Evolutionary conservation across 2,113 vertebrate genomes (phyloP), one percentile per base, ranked within the genome.

Genomic region (Caranx melampygus): DNA sequence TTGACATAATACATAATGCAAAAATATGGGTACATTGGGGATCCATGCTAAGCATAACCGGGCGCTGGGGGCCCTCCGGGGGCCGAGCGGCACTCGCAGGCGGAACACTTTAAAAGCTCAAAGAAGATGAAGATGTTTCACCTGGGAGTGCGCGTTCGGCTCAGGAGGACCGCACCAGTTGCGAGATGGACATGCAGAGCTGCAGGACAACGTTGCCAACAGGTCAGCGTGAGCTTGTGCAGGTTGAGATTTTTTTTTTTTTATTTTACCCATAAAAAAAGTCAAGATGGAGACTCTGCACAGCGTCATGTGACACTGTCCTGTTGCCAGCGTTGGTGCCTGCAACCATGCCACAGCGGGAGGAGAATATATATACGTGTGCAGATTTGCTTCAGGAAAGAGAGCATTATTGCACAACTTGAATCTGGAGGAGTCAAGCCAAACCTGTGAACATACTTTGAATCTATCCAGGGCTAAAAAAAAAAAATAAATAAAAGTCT

Each of bases 391-490:
- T 74, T n/a, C 72, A 42, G 74, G 34, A 61, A 13, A 83, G 54
- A 84, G 37, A 68, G 66, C 69, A 57, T 85, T 49, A 42, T 71
- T 72, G 70, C 68, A 89, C 44, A 83, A 75, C 58, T 74, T 74
- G 70, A 90, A 83, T 84, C 88, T 87, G 89, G 84, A 87, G 81
- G 85, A 92, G 91, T 92, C 90, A 93, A 93, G 91, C 91, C 92
- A 94, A 93, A 92, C 89, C 88, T 89, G 91, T 55, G 80, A 79
- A 85, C 72, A 66, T 72, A 78, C 15, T 26, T 26, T 26, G 0
- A 66, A 79, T 88, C 73, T 88, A n/a, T 82, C 84, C 86, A 78
- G 64, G 79, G 57, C 61, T 26, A 26, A 26, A 26, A 26, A 26
- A 26, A 26, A 26, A 26, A n/a, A n/a, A n/a, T 26, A 26, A 26